Conservation (phyloP, 53 echinoderm and acorn worm species). For the Apostichopus leukothele region DNA sequence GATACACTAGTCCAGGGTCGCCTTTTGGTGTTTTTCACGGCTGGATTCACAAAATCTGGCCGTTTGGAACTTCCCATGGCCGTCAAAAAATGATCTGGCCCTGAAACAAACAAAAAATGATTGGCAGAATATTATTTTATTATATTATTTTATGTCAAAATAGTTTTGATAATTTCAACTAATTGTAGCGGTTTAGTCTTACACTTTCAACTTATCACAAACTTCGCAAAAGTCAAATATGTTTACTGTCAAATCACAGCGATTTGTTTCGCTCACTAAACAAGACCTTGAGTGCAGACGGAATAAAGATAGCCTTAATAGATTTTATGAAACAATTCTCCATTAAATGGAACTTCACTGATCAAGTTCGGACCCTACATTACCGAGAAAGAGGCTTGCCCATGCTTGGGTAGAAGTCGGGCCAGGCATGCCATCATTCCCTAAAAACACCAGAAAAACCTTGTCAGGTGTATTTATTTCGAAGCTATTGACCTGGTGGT, state of each 20-base stretch:
- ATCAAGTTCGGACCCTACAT: not conserved
- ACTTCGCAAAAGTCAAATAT: not conserved
- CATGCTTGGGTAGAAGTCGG: constrained; percentile 22
- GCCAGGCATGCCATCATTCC: constrained; percentile 22
- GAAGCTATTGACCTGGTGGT: constrained; percentile 40
- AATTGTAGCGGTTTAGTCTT: not conserved
- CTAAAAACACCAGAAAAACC: constrained; percentile 18
- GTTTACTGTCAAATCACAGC: constrained; percentile 10
- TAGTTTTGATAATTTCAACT: too few relatives aligned
- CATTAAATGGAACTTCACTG: not conserved
- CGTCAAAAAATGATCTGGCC: too few relatives aligned
- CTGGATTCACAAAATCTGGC: too few relatives aligned
- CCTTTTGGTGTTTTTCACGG: too few relatives aligned
- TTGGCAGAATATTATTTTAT: too few relatives aligned
- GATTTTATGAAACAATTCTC: constrained; percentile 21
- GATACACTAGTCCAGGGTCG: too few relatives aligned
- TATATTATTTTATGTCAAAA: too few relatives aligned
- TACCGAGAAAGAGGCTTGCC: constrained; percentile 38
- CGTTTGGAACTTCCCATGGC: too few relatives aligned
- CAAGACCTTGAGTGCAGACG: constrained; percentile 13
- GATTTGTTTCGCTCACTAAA: constrained; percentile 23
- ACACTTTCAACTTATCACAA: constrained; percentile 20
- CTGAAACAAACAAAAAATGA: too few relatives aligned
- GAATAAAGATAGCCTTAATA: not conserved
- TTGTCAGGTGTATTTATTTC: constrained; percentile 21